These are phyloP conservation scores for Silurus meridionalis DNA, from an alignment of 2,113 vertebrate species.

Conservation along the genomic window DNA sequence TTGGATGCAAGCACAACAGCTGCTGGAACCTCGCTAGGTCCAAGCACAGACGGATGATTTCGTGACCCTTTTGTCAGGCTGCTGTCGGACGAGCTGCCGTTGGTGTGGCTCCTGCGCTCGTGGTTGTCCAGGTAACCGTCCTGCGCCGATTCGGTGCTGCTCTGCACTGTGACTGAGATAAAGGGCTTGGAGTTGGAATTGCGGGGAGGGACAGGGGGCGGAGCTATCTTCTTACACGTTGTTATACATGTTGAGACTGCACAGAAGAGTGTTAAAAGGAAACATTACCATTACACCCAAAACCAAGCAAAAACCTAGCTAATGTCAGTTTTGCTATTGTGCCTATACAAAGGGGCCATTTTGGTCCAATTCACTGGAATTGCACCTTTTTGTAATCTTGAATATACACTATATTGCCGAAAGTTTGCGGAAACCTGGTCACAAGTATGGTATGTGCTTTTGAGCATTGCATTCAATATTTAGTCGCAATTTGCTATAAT, in stretches of 20 bases:
- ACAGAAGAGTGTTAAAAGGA: slow-evolving; percentile 3
- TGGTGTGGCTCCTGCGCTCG: slow-evolving; percentile 91
- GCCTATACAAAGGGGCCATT: neutral
- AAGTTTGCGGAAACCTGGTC: no score
- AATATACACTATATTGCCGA: no score
- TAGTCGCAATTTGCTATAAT: no score
- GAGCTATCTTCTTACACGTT: slow-evolving; percentile 94
- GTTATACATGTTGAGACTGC: slow-evolving; percentile 94
- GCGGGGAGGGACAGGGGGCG: slow-evolving; percentile 94
- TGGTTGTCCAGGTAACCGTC: slow-evolving; percentile 96
- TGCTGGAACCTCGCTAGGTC: slow-evolving; percentile 76
- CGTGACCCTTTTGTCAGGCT: slow-evolving; percentile 82
- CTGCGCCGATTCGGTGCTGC: slow-evolving; percentile 97
- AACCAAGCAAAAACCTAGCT: slow-evolving; percentile 1
- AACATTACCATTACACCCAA: neutral
- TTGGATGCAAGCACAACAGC: slow-evolving; percentile 65
- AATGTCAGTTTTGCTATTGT: neutral
- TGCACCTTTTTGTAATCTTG: neutral
- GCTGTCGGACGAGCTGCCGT: slow-evolving; percentile 96
- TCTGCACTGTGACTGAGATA: slow-evolving; percentile 98
- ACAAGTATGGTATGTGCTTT: no score
- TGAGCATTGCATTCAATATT: no score
- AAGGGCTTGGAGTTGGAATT: slow-evolving; percentile 94
- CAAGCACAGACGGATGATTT: slow-evolving; percentile 78
- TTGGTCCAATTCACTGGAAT: neutral